Evolutionary conservation across 2,113 vertebrate species (phyloP).

Genomic region (Scomber colias): DNA sequence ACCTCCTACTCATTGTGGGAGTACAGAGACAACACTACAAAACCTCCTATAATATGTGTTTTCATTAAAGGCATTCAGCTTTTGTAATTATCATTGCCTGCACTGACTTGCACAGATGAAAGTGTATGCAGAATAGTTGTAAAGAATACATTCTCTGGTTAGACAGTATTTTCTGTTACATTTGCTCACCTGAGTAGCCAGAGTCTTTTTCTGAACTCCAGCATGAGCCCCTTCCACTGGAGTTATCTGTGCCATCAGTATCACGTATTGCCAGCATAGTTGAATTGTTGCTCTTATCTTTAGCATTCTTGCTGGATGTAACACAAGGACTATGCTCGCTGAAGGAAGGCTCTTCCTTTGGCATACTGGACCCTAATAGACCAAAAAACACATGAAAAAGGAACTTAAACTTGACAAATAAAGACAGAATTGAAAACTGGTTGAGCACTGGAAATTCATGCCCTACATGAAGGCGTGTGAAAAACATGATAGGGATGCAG

Average conservation of each 20-base stretch:
- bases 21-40: too few species aligned
- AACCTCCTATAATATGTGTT: too few species aligned
- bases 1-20: not conserved
- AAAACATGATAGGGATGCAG: too few species aligned
- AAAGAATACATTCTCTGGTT: not conserved
- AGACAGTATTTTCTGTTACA: not conserved
- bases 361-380: constrained; percentile 70
- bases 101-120: constrained; percentile 8
- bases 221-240: constrained; percentile 54
- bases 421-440: too few species aligned
- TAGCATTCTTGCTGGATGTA: constrained; percentile 73
- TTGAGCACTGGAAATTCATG: too few species aligned
- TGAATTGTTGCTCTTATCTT: constrained; percentile 78
- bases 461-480: too few species aligned
- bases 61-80: not conserved
- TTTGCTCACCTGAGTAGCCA: constrained; percentile 80
- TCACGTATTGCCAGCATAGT: constrained; percentile 61
- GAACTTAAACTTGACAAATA: too few species aligned
- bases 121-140: not conserved
- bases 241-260: constrained; percentile 17
- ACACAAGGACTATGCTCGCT: constrained; percentile 32
- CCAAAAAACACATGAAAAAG: not conserved
- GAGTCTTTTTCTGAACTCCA: constrained; percentile 85
- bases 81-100: not conserved
- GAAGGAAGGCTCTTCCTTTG: constrained; percentile 60